Base-by-base conservation (phyloP, 2,888 invertebrate genomes). In the Platycheirus albimanus region DNA sequence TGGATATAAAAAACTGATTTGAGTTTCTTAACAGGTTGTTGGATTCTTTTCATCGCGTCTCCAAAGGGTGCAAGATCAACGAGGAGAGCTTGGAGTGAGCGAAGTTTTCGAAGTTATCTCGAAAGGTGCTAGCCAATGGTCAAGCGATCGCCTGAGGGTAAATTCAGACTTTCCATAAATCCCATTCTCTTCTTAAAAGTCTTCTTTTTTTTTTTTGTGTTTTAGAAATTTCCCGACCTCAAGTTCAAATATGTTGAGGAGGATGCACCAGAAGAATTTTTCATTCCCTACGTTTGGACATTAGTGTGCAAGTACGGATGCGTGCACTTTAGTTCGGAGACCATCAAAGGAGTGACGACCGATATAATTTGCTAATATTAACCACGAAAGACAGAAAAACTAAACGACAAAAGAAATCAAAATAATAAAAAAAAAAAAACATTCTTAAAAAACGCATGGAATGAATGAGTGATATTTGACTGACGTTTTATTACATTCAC, bases 171-270 rank as follows among this genome's bases (percentile, higher is more conserved):
- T 6, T 38, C 0, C 4, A 38, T 28, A n/a, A 3, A 43, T 43
- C 3, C 10, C 28, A 10, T 3, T 2, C 0, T 20, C 0, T 63
- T 11, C 4, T 41, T 10, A 38, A 15, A 30, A 2, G 19, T 77
- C 17, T 77, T 58, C 41, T 43, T 77, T 87, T 77, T 0, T 81
- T 78, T 91, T 92, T 77, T 87, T 77, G 0, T 81, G 78, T 91
- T 92, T 1, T 92, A 98, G 97, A 99, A 99, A 95, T 99, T 99
- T 91, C 99, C 99, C 0, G 99, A 99, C 88, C 92, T 99, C 52
- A 99, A 99, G 91, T 99, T 99, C 92, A 97, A 98, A 86, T 99
- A 99, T 89, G 99, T 99, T 0, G 99, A 99, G 91, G 99, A 99
- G 91, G 99, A 99, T 85, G 95, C 96, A 74, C 99, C 99, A 0